These are phyloP conservation scores for Ptiloglossa arizonensis DNA, from an alignment of 1,140 invertebrate species.

Conservation along the genomic window DNA sequence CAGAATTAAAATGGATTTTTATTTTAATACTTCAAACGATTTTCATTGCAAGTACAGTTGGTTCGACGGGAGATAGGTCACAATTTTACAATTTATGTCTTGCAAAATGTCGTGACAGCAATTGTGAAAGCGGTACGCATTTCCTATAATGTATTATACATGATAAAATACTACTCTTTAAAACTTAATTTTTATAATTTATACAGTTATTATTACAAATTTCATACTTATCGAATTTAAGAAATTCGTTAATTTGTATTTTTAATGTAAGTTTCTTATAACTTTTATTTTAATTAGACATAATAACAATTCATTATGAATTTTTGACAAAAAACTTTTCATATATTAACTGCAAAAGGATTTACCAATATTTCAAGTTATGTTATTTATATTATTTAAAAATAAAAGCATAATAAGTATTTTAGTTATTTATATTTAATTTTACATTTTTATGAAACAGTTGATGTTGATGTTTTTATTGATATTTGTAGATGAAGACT, in stretches of 20 bases:
- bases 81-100: slow-evolving; percentile 77
- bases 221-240: background rate
- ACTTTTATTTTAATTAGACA: background rate
- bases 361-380: slow-evolving; percentile 60
- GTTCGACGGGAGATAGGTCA: slow-evolving; percentile 76
- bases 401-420: background rate
- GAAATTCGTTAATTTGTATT: background rate
- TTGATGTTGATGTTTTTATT: background rate
- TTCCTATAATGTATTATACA: background rate
- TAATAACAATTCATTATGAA: slow-evolving; percentile 19
- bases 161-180: background rate
- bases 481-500: slow-evolving; percentile 81
- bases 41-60: slow-evolving; percentile 50
- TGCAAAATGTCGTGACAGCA: slow-evolving; percentile 71
- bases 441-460: slow-evolving; percentile 4
- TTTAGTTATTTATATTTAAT: background rate
- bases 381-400: background rate
- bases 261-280: background rate
- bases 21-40: slow-evolving; percentile 43
- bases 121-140: slow-evolving; percentile 76
- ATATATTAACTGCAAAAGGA: background rate
- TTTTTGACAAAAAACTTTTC: background rate
- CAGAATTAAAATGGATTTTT: slow-evolving; percentile 13
- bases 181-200: background rate
- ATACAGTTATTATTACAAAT: background rate